These are phyloP conservation scores for Danionella dracula DNA, from an alignment of 2,797 vertebrate species.

Conservation along the genomic window DNA sequence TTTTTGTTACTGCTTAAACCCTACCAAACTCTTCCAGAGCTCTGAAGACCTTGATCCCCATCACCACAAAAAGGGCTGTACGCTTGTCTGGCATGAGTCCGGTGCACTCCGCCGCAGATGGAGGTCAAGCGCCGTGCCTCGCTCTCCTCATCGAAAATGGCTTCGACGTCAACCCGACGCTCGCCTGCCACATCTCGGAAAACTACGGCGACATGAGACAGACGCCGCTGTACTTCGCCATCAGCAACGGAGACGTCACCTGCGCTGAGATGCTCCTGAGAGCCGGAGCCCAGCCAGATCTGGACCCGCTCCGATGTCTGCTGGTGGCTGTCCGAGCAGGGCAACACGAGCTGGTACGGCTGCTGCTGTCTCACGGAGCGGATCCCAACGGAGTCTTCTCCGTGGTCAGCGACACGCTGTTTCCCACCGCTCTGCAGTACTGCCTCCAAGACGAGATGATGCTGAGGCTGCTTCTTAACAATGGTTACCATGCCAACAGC, in stretches of 20 bases:
- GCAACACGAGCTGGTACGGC: constrained; percentile 71
- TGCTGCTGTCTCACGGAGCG: constrained; percentile 74
- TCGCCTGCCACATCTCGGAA: constrained; percentile 68
- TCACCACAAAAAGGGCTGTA: constrained; percentile 77
- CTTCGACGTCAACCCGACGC: constrained; percentile 71
- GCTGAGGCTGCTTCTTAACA: constrained; percentile 79
- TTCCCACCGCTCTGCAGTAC: constrained; percentile 84
- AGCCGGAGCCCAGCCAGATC: constrained; percentile 72
- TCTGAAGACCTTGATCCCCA: constrained; percentile 77
- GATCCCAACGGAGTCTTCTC: constrained; percentile 84
- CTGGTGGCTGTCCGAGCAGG: constrained; percentile 77
- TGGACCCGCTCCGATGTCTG: constrained; percentile 78
- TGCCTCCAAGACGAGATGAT: constrained; percentile 75
- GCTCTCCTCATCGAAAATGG: constrained; percentile 74
- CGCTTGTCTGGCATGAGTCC: constrained; percentile 74
- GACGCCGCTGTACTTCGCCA: constrained; percentile 72
- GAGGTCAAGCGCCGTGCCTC: constrained; percentile 77
- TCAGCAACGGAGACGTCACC: constrained; percentile 76
- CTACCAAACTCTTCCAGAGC: constrained; percentile 57
- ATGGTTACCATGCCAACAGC: constrained; percentile 74
- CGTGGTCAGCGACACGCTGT: constrained; percentile 72
- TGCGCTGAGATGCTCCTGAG: constrained; percentile 74
- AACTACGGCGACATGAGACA: constrained; percentile 76
- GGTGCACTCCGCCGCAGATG: constrained; percentile 79
- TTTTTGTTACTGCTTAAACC: not conserved